Percentiles rank a stretch among this genome's conserved stretches.
Evolutionary conservation across 2,797 vertebrate genomes (phyloP).

Genomic region (Vireo griseus): DNA sequence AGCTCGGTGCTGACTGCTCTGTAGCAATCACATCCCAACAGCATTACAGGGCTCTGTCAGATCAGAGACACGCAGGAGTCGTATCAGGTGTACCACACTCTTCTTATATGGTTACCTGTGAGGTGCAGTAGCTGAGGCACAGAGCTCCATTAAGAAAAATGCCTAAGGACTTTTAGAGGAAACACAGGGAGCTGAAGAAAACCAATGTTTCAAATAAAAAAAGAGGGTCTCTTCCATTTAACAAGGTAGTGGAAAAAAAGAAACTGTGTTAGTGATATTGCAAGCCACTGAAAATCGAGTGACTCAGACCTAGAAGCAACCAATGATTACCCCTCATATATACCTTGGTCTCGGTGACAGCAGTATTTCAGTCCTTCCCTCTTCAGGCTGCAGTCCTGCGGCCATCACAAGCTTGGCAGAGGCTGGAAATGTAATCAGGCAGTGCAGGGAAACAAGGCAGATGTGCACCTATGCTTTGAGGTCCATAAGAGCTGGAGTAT

Average conservation of each 20-base stretch:
- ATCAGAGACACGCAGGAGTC: not conserved
- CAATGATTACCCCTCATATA: rapidly evolving
- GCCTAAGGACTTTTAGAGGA: not conserved
- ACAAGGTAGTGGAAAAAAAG: not conserved
- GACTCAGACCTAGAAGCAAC: not conserved
- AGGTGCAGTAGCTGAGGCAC: not conserved
- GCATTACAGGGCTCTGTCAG: not conserved
- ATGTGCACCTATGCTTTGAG: not conserved
- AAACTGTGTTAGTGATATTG: not conserved
- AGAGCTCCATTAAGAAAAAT: not conserved
- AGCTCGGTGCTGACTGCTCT: not conserved
- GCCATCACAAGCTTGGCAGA: not conserved
- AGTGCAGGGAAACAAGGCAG: not conserved
- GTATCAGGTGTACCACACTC: not conserved
- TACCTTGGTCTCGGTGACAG: not conserved
- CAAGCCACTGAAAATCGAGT: not conserved
- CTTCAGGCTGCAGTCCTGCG: not conserved
- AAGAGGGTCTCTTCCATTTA: not conserved
- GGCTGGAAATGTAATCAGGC: not conserved
- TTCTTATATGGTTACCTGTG: not conserved
- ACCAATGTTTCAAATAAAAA: not conserved
- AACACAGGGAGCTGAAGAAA: not conserved
- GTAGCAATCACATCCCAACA: not conserved
- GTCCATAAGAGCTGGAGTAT: not conserved
- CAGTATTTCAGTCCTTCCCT: not conserved